phyloP scores from a whole-genome alignment of 2,888 invertebrate species.

The Parasteatoda lunata region DNA sequence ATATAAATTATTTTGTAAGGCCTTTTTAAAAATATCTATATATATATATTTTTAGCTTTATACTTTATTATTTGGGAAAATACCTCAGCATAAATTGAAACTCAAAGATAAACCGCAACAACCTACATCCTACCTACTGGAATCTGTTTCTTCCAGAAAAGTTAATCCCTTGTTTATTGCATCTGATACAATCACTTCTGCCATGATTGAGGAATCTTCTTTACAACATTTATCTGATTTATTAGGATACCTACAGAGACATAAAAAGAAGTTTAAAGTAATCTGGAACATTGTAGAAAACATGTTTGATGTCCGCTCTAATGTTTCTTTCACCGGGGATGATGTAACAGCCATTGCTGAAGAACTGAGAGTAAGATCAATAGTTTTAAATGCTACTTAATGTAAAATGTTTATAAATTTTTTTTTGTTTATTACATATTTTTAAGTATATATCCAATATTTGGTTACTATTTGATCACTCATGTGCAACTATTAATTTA shows the following conservation, averaged over 20 bases:
- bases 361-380: slow-evolving; percentile 46
- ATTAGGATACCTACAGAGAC: slow-evolving; percentile 42
- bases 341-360: slow-evolving; percentile 48
- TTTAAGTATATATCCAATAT: too few species aligned
- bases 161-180: slow-evolving; percentile 36
- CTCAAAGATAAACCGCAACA: not conserved
- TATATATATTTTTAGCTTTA: slow-evolving; percentile 38
- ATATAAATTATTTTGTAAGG: too few species aligned
- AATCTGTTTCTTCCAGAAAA: not conserved
- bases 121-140: not conserved
- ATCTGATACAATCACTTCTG: slow-evolving; percentile 32
- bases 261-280: slow-evolving; percentile 39
- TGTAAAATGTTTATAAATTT: too few species aligned
- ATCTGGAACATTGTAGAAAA: slow-evolving; percentile 54
- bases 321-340: slow-evolving; percentile 26
- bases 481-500: too few species aligned
- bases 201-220: slow-evolving; percentile 14
- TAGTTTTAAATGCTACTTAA: too few species aligned
- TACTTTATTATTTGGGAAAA: slow-evolving; percentile 51
- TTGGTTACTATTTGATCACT: too few species aligned
- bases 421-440: too few species aligned
- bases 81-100: slow-evolving; percentile 6
- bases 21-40: too few species aligned
- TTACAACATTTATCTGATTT: slow-evolving; percentile 54
- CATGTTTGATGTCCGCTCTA: slow-evolving; percentile 52